Base-by-base conservation (phyloP, 2,888 invertebrate genomes). In the Drosophila cognata region DNA sequence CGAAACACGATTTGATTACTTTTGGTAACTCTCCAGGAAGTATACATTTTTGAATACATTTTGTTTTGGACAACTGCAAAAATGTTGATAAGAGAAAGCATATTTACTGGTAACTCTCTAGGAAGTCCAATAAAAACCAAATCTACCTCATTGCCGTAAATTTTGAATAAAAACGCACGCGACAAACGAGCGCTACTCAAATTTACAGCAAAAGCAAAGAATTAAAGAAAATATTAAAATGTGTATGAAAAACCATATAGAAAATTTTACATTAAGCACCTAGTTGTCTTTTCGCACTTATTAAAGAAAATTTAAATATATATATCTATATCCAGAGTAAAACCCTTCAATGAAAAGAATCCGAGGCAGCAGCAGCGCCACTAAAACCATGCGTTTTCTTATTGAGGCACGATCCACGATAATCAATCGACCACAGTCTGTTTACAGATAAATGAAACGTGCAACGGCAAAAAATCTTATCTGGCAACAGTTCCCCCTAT, bases 71-170 rank as follows among this genome's bases (percentile, higher is more conserved):
- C 48, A 28, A 33, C 21, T 11, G 29, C 11, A 35, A 31, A 50
- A 50, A 64, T 50, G 21, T 16, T 29, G 36, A 53, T 16, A 4
- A 10, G 8, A 16, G 2, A 21, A 21, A n/a, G 25, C 35, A 58
- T 18, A 38, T 52, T 66, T 8, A 36, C 43, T 36, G 71, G 58
- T 1, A 28, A 21, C 31, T 35, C 59, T 36, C 51, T 2, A 18
- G 13, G 64, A 35, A 64, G 67, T 31, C 57, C 52, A 60, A 21
- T n/a, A 71, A 66, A 91, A 92, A 91, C 92, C 91, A 80, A 70
- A 83, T 84, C 91, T 93, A 93, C 93, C 93, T 93, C 93, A 93
- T 85, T 90, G 88, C 89, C 83, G 81, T 84, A 84, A 84, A 86
- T 71, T 74, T 79, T 58, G 71, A 75, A 78, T 62, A 16, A 69